A percentile compares a stretch with the other conserved stretches of the same genome.
Conservation (phyloP, 2,113 vertebrate species). For the Siniperca knerii region DNA sequence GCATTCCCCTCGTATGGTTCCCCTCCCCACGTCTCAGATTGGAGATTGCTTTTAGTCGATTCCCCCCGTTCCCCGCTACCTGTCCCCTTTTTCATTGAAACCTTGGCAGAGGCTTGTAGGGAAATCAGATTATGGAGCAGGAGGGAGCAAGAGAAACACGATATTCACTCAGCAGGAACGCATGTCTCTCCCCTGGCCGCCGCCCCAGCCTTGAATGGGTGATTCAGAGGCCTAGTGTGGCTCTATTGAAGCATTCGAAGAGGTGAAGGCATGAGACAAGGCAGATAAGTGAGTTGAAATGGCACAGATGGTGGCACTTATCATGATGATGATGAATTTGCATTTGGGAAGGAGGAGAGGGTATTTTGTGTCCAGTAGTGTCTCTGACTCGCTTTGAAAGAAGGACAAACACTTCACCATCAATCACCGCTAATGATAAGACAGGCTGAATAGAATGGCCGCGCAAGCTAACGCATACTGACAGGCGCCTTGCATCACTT, state of each 20-base stretch:
- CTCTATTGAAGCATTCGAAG: constrained; percentile 61
- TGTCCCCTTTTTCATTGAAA: constrained; percentile 68
- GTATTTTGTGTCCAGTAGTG: constrained; percentile 39
- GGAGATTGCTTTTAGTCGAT: constrained; percentile 70
- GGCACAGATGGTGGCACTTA: constrained; percentile 78
- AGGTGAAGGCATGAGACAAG: constrained; percentile 58
- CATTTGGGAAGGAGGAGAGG: constrained; percentile 51
- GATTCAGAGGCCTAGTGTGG: constrained; percentile 62
- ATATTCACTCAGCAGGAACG: constrained; percentile 72
- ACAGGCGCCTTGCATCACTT: constrained; percentile 47
- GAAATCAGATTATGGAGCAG: constrained; percentile 75
- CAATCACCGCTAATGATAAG: constrained; percentile 78
- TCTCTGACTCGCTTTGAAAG: constrained; percentile 44
- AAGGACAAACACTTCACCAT: constrained; percentile 80
- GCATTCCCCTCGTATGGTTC: constrained; percentile 41
- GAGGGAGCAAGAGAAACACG: constrained; percentile 67
- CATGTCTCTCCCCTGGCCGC: constrained; percentile 46
- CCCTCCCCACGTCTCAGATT: constrained; percentile 39
- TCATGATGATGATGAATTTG: constrained; percentile 76
- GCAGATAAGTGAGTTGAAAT: constrained; percentile 73
- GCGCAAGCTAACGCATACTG: constrained; percentile 38
- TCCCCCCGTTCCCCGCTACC: constrained; percentile 62
- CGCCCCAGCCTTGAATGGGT: constrained; percentile 54
- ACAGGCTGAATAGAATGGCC: constrained; percentile 47
- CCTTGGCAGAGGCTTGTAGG: constrained; percentile 60